phyloP scores from a whole-genome alignment of 1,140 invertebrate species.

The Drosophila littoralis region DNA sequence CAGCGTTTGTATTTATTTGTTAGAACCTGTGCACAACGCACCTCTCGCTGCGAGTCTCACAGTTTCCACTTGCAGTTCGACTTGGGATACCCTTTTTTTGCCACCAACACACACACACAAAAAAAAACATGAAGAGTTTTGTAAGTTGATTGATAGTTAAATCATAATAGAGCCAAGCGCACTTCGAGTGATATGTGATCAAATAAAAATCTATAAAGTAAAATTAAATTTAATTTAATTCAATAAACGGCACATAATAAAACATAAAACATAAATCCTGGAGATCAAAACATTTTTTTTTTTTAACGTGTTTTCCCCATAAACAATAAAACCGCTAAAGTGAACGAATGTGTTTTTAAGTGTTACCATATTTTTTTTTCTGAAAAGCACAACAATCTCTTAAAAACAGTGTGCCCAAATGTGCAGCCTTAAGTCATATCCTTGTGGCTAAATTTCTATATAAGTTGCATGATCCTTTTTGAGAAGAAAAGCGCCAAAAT shows the following conservation, averaged over 20 bases:
- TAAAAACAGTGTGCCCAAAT: background rate
- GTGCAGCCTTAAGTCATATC: too few relatives aligned
- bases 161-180: background rate
- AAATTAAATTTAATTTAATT: background rate
- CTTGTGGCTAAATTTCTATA: too few relatives aligned
- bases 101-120: constrained; percentile 4
- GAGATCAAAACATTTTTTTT: constrained; percentile 3
- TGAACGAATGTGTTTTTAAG: background rate
- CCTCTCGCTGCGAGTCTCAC: constrained; percentile 46
- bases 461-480: background rate
- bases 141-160: constrained; percentile 60
- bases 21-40: constrained; percentile 79
- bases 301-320: background rate
- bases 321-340: background rate
- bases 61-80: constrained; percentile 22
- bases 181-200: background rate
- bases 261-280: background rate
- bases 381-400: background rate
- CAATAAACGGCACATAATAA: too few relatives aligned
- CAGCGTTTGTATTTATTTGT: constrained; percentile 80
- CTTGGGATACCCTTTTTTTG: constrained; percentile 39
- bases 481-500: background rate
- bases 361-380: background rate
- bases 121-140: constrained; percentile 73
- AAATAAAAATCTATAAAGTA: background rate